Conservation (phyloP, 2,113 vertebrate species). For the Zingel zingel region DNA sequence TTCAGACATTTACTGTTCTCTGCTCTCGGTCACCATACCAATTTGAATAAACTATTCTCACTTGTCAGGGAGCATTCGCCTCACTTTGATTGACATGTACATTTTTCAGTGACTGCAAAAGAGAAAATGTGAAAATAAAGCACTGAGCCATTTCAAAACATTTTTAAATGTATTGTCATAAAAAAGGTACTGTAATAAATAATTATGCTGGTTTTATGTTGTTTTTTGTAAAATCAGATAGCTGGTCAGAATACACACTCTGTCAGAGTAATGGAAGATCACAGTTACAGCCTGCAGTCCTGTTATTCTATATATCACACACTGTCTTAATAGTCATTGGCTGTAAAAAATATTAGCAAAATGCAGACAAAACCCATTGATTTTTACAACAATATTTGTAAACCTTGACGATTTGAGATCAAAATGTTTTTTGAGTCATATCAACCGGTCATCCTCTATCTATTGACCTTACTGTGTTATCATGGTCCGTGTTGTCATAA, state of each 20-base stretch:
- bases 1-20: slow-evolving; percentile 90
- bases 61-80: slow-evolving; percentile 88
- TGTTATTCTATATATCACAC: neutral
- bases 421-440: slow-evolving; percentile 31
- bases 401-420: neutral
- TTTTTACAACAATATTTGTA: slow-evolving; percentile 11
- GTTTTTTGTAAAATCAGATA: slow-evolving; percentile 8
- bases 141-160: slow-evolving; percentile 13
- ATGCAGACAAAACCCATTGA: neutral
- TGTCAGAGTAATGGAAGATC: slow-evolving; percentile 2
- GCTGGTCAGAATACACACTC: neutral
- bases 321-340: neutral
- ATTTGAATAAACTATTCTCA: slow-evolving; percentile 90
- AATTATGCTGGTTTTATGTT: neutral
- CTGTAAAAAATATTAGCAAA: neutral
- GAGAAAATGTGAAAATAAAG: slow-evolving; percentile 54
- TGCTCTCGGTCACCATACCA: slow-evolving; percentile 82
- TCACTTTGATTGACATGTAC: slow-evolving; percentile 89
- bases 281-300: neutral
- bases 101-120: slow-evolving; percentile 66
- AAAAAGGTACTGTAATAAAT: slow-evolving; percentile 18
- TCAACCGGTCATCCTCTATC: slow-evolving; percentile 24
- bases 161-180: slow-evolving; percentile 3
- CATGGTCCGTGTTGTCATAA: slow-evolving; percentile 71
- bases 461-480: slow-evolving; percentile 60